Percentiles rank a stretch among this genome's conserved stretches.
Evolutionary conservation across 2,888 invertebrate species (phyloP).

Genomic region (Tholera decimalis): DNA sequence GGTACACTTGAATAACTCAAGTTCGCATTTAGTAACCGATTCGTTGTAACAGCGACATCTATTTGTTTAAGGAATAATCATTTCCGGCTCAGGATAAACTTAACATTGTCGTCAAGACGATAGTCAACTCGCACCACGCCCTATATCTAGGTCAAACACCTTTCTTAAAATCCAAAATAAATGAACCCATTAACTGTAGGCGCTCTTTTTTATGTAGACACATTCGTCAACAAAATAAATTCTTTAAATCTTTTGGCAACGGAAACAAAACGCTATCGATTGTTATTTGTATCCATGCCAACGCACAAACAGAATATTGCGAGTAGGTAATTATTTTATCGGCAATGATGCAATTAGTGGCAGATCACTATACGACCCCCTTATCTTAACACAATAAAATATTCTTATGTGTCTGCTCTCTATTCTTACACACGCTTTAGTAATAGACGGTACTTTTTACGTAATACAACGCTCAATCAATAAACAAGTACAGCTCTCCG

Average conservation of each 20-base stretch:
- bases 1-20: neutral
- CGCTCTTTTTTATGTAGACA: slow-evolving; percentile 16
- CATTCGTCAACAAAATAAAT: slow-evolving; percentile 32
- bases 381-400: slow-evolving; percentile 65
- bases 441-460: slow-evolving; percentile 51
- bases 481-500: slow-evolving; percentile 54
- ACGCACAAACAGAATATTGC: slow-evolving; percentile 53
- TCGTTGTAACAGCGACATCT: slow-evolving; percentile 8
- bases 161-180: slow-evolving; percentile 26
- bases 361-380: slow-evolving; percentile 59
- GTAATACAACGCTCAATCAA: slow-evolving; percentile 52
- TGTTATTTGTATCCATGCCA: slow-evolving; percentile 65
- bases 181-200: slow-evolving; percentile 1
- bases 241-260: slow-evolving; percentile 46
- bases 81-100: neutral
- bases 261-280: slow-evolving; percentile 56
- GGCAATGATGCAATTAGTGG: slow-evolving; percentile 66
- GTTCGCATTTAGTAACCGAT: neutral
- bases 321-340: slow-evolving; percentile 55
- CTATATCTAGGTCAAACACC: slow-evolving; percentile 1
- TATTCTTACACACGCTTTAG: slow-evolving; percentile 42
- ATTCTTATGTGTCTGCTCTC: slow-evolving; percentile 48
- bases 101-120: neutral
- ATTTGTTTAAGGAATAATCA: neutral
- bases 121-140: neutral